Evolutionary conservation across 2,113 vertebrate genomes (phyloP), one percentile per base, ranked within the genome.

Genomic region (Pristiophorus japonicus): DNA sequence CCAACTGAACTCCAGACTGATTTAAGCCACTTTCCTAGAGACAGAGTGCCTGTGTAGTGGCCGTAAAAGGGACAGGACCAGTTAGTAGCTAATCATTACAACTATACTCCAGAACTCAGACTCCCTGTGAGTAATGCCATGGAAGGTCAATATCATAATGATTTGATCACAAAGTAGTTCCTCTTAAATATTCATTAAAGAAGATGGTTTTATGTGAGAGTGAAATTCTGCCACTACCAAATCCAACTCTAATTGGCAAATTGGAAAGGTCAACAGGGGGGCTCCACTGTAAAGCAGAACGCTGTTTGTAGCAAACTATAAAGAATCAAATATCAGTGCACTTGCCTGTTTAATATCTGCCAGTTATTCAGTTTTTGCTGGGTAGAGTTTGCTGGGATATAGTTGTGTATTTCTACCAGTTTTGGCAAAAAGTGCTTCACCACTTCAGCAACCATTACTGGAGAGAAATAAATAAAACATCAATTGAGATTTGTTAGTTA

Each of bases 381-480:
- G 1, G 97, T 97, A 96, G 97, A 97, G 96, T 97, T 97, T 95
- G 98, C 97, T 55, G 98, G 97, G n/a, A 97, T 96, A 62, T 97
- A 98, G 97, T 97, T 98, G 97, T 98, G 98, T 96, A 98, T 96
- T 88, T 98, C 98, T 95, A 98, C 98, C 16, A 98, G 96, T 91
- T 97, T 98, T 3, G 98, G 98, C 88, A 97, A 97, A 96, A 97
- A 98, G 96, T 97, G 95, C 96, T 98, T 98, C 4, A 98, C 97
- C 4, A 98, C 96, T 96, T 98, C 98, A 24, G 98, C 98, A 95
- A 97, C 97, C 98, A 98, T 97, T 96, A 98, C 98, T 98, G 18
- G 59, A 95, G 42, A 34, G 27, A 67, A 95, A 73, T 7, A 75
- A 91, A n/a, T 63, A 30, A 47, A 96, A 67, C n/a, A 95, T 27